A percentile compares a stretch with the other conserved stretches of the same genome.
Conservation (phyloP, 2,888 invertebrate genomes). For the Spisula subtruncata region DNA sequence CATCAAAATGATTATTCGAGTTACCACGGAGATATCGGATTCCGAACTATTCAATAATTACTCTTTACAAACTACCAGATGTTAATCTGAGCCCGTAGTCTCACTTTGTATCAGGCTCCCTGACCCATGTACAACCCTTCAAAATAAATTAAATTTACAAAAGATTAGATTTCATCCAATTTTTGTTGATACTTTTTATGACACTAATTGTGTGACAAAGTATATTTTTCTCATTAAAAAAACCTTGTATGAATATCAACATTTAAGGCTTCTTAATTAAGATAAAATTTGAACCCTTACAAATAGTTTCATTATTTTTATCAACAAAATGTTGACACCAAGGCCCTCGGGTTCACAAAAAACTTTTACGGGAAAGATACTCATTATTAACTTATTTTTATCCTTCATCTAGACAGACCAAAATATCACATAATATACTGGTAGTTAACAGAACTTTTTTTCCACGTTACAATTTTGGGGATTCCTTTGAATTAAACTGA, state of each 20-base stretch:
- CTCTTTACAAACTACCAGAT: not conserved
- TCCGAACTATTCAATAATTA: not conserved
- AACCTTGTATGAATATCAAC: not conserved
- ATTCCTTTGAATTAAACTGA: too few species aligned
- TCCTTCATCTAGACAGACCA: too few species aligned
- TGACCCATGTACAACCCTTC: slow-evolving; percentile 6
- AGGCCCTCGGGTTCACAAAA: too few species aligned
- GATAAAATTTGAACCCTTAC: too few species aligned
- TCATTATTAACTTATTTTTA: too few species aligned
- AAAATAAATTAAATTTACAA: not conserved
- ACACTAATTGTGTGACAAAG: not conserved
- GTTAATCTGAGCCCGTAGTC: not conserved
- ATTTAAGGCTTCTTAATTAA: too few species aligned
- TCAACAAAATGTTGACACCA: too few species aligned
- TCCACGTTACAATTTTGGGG: too few species aligned
- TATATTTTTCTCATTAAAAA: not conserved
- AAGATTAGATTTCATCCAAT: not conserved
- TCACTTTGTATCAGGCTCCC: not conserved
- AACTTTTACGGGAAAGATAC: too few species aligned
- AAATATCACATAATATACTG: too few species aligned
- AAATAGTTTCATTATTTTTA: too few species aligned
- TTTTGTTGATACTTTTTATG: not conserved
- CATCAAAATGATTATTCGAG: not conserved
- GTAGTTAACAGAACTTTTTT: too few species aligned
- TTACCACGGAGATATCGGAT: not conserved